Evolutionary conservation across 2,797 vertebrate species (phyloP), one percentile per base, ranked within the genome.

Genomic region (Eutrigla gurnardus): DNA sequence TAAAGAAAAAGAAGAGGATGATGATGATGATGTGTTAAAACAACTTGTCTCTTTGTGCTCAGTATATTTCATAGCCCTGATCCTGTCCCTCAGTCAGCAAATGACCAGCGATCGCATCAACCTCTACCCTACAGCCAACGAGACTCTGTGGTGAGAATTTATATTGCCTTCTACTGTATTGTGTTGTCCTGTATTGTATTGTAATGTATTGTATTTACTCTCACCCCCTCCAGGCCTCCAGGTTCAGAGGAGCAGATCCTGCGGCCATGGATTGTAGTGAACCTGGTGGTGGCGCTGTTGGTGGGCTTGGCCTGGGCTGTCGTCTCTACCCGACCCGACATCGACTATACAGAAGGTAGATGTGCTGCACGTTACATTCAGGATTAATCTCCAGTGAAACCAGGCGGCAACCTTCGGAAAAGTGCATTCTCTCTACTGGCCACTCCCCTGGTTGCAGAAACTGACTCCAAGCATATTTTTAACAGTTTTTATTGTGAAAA

Each of bases 21-120:
- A 25, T n/a, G 61, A 46, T 18, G 32, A 37, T 12, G 37, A 52
- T 33, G 25, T 14, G 17, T 43, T 50, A 4, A 32, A 37, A 7
- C 40, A 3, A 1, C 12, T n/a, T 25, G 0, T 63, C 14, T 84
- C 17, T 87, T 7, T 84, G 4, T 85, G 37, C 68, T 55, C 84
- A 98, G 97, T 98, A 85, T 98, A 99, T 72, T 97, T 98, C 86
- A 93, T 95, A 68, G 97, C 97, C 65, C 96, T 99, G 65, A 94
- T 95, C 79, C 93, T 99, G 73, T 97, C 96, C 73, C 93, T 99
- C 88, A 98, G 97, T 89, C 98, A 99, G 85, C 97, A 99, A 89
- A 97, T 97, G 97, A 97, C 96, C 54, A 97, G 96, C 69, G 97
- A 99, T 86, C 96, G 95, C 61, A 98, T 99, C 85, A 94, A 97